Evolutionary conservation across 2,113 vertebrate species (phyloP).

Genomic region (Sylvicapra grimmia): DNA sequence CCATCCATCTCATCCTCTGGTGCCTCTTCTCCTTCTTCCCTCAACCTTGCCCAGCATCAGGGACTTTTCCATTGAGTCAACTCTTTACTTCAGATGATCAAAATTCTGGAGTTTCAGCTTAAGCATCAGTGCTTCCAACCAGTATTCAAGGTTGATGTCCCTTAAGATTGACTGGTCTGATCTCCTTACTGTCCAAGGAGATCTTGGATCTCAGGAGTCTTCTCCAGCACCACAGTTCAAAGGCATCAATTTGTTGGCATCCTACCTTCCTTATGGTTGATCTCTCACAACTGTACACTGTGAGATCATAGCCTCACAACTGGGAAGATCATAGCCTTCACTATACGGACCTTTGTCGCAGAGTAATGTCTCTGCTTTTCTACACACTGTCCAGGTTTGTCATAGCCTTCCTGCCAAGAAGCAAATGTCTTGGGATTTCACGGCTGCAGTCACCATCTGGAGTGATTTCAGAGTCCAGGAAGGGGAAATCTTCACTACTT

Average conservation of each 20-base stretch:
- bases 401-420: not conserved
- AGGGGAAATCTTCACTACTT: not conserved
- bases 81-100: not conserved
- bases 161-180: not conserved
- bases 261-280: not conserved
- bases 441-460: not conserved
- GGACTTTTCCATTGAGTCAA: not conserved
- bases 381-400: not conserved
- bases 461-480: not conserved
- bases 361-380: not conserved
- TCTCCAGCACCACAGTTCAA: not conserved
- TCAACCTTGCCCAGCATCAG: not conserved
- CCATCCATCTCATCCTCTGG: not conserved
- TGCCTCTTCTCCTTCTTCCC: not conserved
- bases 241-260: not conserved
- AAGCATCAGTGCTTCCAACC: not conserved
- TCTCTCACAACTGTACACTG: not conserved
- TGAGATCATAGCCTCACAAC: not conserved
- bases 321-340: not conserved
- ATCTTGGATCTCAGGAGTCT: not conserved
- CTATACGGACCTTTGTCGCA: accelerated
- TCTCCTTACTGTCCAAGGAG: not conserved
- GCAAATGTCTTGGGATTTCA: not conserved
- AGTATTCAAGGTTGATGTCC: not conserved
- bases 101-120: not conserved